Base-by-base conservation (phyloP, 2,113 vertebrate genomes). In the Pachycephala philippinensis region DNA sequence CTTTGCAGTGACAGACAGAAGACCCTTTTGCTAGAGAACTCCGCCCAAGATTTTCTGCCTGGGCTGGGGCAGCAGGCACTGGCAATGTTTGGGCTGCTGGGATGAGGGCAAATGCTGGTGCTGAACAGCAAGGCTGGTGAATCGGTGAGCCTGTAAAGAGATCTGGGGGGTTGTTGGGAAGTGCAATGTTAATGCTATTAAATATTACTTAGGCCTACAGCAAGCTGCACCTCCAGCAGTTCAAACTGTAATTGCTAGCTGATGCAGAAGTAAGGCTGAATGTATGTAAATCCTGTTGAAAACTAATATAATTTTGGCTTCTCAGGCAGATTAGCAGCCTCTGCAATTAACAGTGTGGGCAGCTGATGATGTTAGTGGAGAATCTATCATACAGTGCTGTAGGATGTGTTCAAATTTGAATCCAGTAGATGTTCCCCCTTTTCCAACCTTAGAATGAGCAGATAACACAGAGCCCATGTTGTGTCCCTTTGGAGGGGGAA, bases 251-350 rank as follows among this genome's bases (percentile, higher is more conserved):
- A 98, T 98, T 98, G 98, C 97, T 98, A 97, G 97, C 96, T 97
- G 89, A 95, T 96, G 95, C 97, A 98, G 97, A 97, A 97, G 93
- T 93, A 91, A 93, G 96, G 90, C 93, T 94, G 96, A 98, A 97
- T 98, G 83, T 98, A 98, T 98, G 98, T 97, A 99, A 99, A 99
- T 99, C 98, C 98, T 97, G 97, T 98, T 98, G 98, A 98, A 98
- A 98, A 96, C 92, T 98, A 98, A 98, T 98, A 97, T 95, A 85
- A 97, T 98, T 99, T 98, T 98, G 98, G 98, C 97, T 98, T 97
- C 98, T 98, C 92, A 95, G 96, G 89, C 78, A 91, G 98, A 98
- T 98, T 98, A 98, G 97, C 94, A 97, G 89, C 96, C 96, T 97
- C 96, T 98, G 92, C 97, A 98, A 98, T 99, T 98, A 99, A 97